A percentile compares a stretch with the other conserved stretches of the same genome.
These are phyloP conservation scores for Melipona bicolor DNA, from an alignment of 2,888 invertebrate species.

Conservation along the genomic window DNA sequence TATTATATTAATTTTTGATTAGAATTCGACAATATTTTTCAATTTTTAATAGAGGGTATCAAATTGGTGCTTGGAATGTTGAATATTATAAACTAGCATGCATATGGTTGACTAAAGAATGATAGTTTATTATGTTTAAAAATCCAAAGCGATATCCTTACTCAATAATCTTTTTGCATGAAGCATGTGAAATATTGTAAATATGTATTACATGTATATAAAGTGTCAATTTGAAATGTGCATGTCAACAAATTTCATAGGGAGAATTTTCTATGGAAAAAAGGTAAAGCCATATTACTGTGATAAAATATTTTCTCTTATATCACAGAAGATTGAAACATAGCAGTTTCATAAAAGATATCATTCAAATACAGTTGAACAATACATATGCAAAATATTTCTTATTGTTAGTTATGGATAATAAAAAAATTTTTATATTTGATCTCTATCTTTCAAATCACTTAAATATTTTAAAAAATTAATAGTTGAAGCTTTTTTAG, in stretches of 20 bases:
- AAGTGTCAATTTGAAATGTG: neutral
- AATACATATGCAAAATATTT: neutral
- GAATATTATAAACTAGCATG: slow-evolving; percentile 33
- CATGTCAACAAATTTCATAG: neutral
- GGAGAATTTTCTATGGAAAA: neutral
- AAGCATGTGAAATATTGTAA: slow-evolving; percentile 38
- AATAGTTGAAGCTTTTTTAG: neutral
- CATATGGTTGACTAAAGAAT: slow-evolving; percentile 21
- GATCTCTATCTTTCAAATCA: neutral
- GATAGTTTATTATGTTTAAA: slow-evolving; percentile 16
- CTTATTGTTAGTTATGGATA: neutral
- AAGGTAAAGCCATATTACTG: neutral
- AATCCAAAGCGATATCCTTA: neutral
- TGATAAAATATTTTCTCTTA: neutral
- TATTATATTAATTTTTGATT: neutral
- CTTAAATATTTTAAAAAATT: neutral
- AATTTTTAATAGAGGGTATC: slow-evolving; percentile 15
- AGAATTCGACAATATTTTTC: neutral
- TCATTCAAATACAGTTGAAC: neutral
- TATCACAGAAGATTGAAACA: neutral
- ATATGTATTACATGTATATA: slow-evolving; percentile 9
- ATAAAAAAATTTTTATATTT: neutral
- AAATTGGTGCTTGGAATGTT: slow-evolving; percentile 31
- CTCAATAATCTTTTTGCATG: slow-evolving; percentile 40
- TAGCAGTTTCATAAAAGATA: neutral